phyloP scores from a whole-genome alignment of 1,140 invertebrate genomes.

The Dinoponera quadriceps region DNA sequence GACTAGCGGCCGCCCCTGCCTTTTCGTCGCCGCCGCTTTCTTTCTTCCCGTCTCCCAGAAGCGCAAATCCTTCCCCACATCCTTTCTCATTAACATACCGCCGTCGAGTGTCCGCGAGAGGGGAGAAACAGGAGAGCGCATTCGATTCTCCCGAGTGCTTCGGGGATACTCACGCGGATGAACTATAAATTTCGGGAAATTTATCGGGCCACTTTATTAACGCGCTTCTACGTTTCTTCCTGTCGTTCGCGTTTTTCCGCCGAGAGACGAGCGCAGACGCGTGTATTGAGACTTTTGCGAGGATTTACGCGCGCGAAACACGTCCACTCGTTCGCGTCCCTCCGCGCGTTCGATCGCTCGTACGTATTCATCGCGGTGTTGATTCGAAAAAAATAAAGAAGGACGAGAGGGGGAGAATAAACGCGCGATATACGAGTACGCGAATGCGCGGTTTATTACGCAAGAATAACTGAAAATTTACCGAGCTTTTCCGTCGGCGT shows the following conservation, averaged over 20 bases:
- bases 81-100: conserved; percentile 33
- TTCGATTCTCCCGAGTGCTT: background rate
- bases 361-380: background rate
- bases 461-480: conserved; percentile 13
- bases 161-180: background rate
- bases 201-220: background rate
- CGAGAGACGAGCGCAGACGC: too few species aligned
- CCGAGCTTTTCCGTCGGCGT: background rate
- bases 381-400: background rate
- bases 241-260: too few species aligned
- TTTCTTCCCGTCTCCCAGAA: conserved; percentile 2
- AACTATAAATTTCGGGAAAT: conserved; percentile 7
- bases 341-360: background rate
- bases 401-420: background rate
- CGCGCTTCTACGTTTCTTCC: background rate
- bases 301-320: too few species aligned
- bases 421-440: conserved; percentile 2
- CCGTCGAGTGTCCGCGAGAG: background rate
- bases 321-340: too few species aligned
- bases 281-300: too few species aligned
- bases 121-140: background rate
- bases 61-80: background rate
- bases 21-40: background rate
- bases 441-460: conserved; percentile 18
- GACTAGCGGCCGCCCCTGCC: conserved; percentile 29